Evolutionary conservation across 2,888 invertebrate genomes (phyloP), one percentile per base, ranked within the genome.

Genomic region (Listrodromus nycthemerus): DNA sequence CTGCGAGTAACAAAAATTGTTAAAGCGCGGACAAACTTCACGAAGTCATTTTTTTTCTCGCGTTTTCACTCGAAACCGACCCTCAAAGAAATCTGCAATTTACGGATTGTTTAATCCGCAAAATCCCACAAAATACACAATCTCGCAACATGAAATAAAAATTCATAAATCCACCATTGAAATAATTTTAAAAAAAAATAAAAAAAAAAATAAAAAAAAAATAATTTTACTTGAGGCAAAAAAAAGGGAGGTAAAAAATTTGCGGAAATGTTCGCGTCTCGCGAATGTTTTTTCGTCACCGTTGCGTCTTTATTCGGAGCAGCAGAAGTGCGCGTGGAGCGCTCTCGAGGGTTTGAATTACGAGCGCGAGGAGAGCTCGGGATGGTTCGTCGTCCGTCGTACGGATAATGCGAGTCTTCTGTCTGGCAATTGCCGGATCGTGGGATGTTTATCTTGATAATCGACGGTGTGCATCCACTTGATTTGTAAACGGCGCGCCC

Each of bases 401-500:
- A 45, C 55, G 70, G 65, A 55, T 63, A 50, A 74, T 70, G 19
- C 10, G 33, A 30, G 50, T 7, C 30, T 30, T 37, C 19, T n/a
- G 45, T 75, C 63, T 63, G 30, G 45, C 6, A 16, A 61, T 41
- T 13, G 21, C n/a, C 24, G n/a, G 65, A 41, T 66, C 63, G 71
- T 81, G 76, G 69, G 69, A 61, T 61, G 65, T 30, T 58, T 70
- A 63, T 81, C 63, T 63, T 63, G 70, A 67, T 75, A 70, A 69
- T 70, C 63, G 37, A 21, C 58, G 61, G 50, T 69, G 41, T 41
- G 41, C 41, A 76, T 76, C 76, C 69, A 45, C 69, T 66, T 81
- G 69, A 63, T 41, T 41, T 65, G 81, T 70, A 69, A 76, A 81
- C 52, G 71, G 63, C 81, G 50, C 76, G 76, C 65, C 76, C 73